These are phyloP conservation scores for Sympetrum striolatum DNA, from an alignment of 2,888 invertebrate genomes.

Conservation along the genomic window DNA sequence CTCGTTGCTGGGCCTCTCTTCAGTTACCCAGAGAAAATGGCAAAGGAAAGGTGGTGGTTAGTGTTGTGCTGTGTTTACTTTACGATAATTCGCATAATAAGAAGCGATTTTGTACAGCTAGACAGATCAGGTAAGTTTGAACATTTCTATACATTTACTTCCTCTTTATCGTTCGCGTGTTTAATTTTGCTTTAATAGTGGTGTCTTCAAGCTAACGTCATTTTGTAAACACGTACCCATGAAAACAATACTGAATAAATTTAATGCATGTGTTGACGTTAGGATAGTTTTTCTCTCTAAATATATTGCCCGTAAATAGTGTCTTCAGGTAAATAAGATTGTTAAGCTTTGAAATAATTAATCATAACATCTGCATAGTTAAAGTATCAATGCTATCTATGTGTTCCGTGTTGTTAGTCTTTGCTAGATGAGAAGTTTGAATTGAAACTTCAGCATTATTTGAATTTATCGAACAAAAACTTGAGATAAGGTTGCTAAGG, in stretches of 20 bases:
- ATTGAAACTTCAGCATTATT: background rate
- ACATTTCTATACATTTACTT: background rate
- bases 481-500: background rate
- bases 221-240: background rate
- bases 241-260: background rate
- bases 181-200: background rate
- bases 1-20: background rate
- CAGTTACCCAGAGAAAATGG: slow-evolving; percentile 50
- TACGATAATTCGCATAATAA: slow-evolving; percentile 49
- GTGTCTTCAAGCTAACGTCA: background rate
- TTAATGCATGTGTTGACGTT: background rate
- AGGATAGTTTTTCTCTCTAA: background rate
- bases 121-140: slow-evolving; percentile 46
- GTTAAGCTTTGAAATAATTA: background rate
- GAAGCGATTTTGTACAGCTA: slow-evolving; percentile 48
- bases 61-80: slow-evolving; percentile 49
- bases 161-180: background rate
- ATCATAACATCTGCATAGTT: background rate
- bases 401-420: background rate
- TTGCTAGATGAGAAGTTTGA: background rate
- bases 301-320: too few relatives aligned
- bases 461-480: background rate
- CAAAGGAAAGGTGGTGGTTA: slow-evolving; percentile 47
- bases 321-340: background rate
- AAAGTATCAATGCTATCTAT: background rate